Base-by-base conservation (phyloP, 2,797 vertebrate genomes). In the Neosilurus mollespiculum region DNA sequence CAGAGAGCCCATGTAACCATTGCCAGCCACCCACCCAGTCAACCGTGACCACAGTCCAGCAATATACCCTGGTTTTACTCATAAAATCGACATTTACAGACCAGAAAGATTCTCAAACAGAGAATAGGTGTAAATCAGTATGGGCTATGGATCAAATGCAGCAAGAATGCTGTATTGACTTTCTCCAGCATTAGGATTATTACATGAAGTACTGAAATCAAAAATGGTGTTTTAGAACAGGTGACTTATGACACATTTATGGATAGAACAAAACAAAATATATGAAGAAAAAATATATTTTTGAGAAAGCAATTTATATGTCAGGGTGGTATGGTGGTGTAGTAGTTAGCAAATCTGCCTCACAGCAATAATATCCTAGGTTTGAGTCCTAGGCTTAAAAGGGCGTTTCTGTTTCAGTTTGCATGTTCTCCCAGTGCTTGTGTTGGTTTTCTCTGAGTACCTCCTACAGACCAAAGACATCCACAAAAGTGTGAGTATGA, bases 1-100 rank as follows among this genome's bases (percentile, higher is more conserved):
- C 71, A 85, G 71, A 84, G 78, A 79, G 61, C 56, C 71, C 78
- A 86, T 86, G 82, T 72, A 73, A 80, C 82, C 84, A 70, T 78
- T 71, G 53, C 82, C 54, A 81, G 56, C 84, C 80, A 78, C 65
- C 66, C 49, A 64, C 65, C 16, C 37, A 76, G 43, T 43, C 22
- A 1, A 65, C 61, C 12, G 16, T 4, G 3, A 37, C 22, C 69
- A 4, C 34, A n/a, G 43, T 59, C 51, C 26, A 43, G 5, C 2
- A 34, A 54, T 26, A 43, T 72, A 71, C 22, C 34, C 11, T 24
- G 3, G 12, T 54, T 24, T 67, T 20, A 64, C 58, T 26, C 22
- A 59, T 70, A 78, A n/a, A 70, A 71, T 2, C 4, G 3, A 73
- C 43, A n/a, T 59, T 54, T 78, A 69, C 43, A 69, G 59, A 53